Evolutionary conservation across 2,113 vertebrate species (phyloP), one percentile per base, ranked within the genome.

Genomic region (Mesitornis unicolor): DNA sequence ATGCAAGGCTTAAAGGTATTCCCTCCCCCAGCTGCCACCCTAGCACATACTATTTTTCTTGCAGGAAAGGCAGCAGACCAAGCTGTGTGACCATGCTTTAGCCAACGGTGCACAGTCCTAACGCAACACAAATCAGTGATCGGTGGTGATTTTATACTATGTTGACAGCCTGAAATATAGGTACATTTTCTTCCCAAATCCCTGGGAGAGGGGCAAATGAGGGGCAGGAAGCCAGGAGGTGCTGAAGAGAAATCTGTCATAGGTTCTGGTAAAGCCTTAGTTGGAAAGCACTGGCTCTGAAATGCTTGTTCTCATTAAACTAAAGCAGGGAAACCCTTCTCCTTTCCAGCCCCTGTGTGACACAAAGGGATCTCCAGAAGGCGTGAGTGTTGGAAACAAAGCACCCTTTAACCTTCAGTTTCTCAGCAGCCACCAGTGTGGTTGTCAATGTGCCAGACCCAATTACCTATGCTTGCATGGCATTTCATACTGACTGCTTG

Each of bases 91-190:
- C 22, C 54, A 54, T 15, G 31, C 31, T 73, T 80, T 38, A 61
- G 64, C 42, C 35, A 38, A 20, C 25, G 40, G 18, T 43, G 51
- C 50, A 28, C 53, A 42, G n/a, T 35, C 25, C 22, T 29, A 13
- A 71, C 8, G 35, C 4, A 13, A 60, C 3, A 26, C 53, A 83
- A 78, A 77, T 10, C 48, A 31, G 19, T 1, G 16, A 79, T 57
- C 40, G 7, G 19, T 51, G 21, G 9, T n/a, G n/a, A n/a, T 33
- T 93, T 87, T 42, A 42, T 31, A 19, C 35, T 16, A 5, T 10
- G 29, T 36, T 84, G 53, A 24, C 10, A 4, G 42, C 17, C 59
- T 56, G 28, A 64, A 65, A 53, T 0, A 0, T 4, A 25, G 16
- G 28, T 40, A 64, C 0, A 2, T 60, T 89, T 77, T 64, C 33